phyloP scores from a whole-genome alignment of 2,888 invertebrate species.

The Tenthredo mesomela region DNA sequence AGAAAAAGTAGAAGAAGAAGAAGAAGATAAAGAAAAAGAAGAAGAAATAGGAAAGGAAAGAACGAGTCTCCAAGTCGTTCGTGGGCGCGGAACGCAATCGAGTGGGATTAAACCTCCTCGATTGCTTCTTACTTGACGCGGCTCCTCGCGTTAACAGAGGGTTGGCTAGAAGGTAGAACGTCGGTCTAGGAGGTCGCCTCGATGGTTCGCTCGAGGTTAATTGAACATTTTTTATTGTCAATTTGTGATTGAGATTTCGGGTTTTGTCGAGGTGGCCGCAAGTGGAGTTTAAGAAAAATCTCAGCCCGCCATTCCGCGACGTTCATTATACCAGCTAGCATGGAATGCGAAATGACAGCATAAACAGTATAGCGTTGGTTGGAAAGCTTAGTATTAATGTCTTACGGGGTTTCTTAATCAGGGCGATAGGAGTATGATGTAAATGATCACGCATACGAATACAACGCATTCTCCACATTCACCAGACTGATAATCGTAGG shows the following conservation, averaged over 20 bases:
- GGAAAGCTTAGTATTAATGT: not conserved
- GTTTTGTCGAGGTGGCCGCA: constrained; percentile 65
- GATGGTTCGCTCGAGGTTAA: constrained; percentile 66
- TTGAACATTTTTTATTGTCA: constrained; percentile 77
- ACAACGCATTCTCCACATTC: constrained; percentile 52
- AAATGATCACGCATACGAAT: not conserved
- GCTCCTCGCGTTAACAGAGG: constrained; percentile 30
- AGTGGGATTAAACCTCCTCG: constrained; percentile 76
- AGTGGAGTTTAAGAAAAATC: constrained; percentile 40
- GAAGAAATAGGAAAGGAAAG: constrained; percentile 56
- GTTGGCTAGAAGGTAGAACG: not conserved
- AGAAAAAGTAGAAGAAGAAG: constrained; percentile 48
- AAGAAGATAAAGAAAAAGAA: constrained; percentile 53
- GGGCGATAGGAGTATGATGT: not conserved
- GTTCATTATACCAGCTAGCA: not conserved
- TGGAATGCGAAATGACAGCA: not conserved
- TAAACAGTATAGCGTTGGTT: not conserved
- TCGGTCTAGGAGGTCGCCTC: constrained; percentile 6
- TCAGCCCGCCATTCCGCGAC: not conserved
- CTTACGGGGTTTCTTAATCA: constrained; percentile 12
- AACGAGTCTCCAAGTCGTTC: constrained; percentile 65
- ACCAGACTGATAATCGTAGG: constrained; percentile 70
- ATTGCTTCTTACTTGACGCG: constrained; percentile 67
- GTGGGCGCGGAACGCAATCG: constrained; percentile 69
- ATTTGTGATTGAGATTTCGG: constrained; percentile 75